A percentile compares a stretch with the other conserved stretches of the same genome.
Evolutionary conservation across 2,113 vertebrate genomes (phyloP).

Genomic region (Thermophis baileyi): DNA sequence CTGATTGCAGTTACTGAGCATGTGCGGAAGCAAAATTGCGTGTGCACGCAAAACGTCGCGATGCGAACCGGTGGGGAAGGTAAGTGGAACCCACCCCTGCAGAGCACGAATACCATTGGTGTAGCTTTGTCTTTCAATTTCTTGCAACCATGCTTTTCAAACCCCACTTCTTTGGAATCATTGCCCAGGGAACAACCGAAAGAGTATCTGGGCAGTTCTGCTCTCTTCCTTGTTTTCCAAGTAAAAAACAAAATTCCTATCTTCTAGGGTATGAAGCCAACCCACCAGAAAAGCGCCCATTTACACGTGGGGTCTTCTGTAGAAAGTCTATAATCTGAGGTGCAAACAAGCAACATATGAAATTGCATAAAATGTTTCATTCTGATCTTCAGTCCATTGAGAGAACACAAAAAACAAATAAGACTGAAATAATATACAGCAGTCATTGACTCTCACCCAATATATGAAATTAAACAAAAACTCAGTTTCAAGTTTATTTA

Average conservation of each 20-base stretch:
- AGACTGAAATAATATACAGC: background rate
- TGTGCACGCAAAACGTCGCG: no score
- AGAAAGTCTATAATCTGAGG: background rate
- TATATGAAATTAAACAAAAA: background rate
- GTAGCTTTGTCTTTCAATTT: background rate
- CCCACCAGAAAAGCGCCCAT: background rate
- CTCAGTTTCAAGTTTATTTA: conserved; percentile 25
- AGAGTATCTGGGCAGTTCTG: no score
- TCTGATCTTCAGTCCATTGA: background rate
- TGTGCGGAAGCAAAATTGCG: no score
- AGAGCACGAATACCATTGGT: background rate
- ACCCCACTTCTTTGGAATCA: background rate
- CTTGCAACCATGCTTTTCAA: background rate
- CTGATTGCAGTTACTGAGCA: no score
- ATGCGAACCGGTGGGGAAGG: no score
- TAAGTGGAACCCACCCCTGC: no score
- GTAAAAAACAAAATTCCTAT: background rate
- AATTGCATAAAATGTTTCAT: background rate
- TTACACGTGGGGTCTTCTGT: background rate
- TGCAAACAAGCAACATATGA: background rate
- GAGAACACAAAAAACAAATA: background rate
- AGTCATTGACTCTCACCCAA: background rate
- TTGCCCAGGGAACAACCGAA: background rate
- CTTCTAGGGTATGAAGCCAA: background rate
- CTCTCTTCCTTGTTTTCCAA: background rate